Evolutionary conservation across 2,797 vertebrate genomes (phyloP).

Genomic region (Lagorchestes hirsutus): DNA sequence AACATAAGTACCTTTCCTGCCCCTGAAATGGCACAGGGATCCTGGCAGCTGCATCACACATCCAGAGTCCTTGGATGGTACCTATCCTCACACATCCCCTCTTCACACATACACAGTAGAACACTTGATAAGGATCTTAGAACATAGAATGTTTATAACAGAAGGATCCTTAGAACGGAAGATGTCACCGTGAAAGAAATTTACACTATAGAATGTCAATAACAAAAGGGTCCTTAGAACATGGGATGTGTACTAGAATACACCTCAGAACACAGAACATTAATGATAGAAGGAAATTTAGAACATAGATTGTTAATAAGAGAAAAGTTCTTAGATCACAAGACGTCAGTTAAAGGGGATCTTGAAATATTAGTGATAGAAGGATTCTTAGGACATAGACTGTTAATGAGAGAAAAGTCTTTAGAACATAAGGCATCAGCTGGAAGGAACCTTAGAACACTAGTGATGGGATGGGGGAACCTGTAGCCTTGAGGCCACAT

Average conservation of each 20-base stretch:
- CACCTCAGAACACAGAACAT: not conserved
- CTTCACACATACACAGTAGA: not conserved
- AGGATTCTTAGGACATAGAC: not conserved
- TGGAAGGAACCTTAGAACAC: too few species aligned
- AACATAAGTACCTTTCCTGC: not conserved
- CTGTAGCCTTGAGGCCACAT: too few species aligned
- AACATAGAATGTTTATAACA: not conserved
- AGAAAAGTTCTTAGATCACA: not conserved
- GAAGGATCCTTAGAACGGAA: not conserved
- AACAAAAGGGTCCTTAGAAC: not conserved
- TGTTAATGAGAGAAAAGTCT: too few species aligned
- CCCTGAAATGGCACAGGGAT: not conserved
- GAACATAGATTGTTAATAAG: not conserved
- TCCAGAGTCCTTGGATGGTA: not conserved
- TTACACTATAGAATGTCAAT: not conserved
- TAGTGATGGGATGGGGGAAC: too few species aligned
- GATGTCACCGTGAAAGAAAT: not conserved
- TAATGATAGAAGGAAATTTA: not conserved
- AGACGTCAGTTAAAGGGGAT: not conserved
- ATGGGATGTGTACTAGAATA: not conserved
- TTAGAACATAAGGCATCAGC: too few species aligned
- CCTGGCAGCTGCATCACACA: not conserved
- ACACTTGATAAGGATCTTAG: not conserved
- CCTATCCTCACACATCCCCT: not conserved
- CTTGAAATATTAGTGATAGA: not conserved